Evolutionary conservation across 2,113 vertebrate species (phyloP).

Genomic region (Ursus arctos): DNA sequence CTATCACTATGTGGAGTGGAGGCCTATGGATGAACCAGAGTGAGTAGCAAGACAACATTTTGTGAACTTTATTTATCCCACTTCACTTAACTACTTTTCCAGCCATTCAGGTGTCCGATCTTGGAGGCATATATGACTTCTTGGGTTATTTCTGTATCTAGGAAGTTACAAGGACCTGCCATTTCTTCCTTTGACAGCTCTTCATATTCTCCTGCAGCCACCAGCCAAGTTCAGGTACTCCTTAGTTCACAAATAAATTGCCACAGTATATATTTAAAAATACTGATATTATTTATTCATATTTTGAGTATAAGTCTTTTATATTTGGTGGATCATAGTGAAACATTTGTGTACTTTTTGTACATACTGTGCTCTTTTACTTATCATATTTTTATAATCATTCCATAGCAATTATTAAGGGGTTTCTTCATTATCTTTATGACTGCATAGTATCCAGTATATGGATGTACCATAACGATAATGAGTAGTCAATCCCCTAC

Average conservation of each 20-base stretch:
- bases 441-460: background rate
- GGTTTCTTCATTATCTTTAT: background rate
- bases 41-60: conserved; percentile 83
- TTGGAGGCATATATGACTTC: background rate
- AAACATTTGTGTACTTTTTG: background rate
- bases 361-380: background rate
- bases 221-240: background rate
- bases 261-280: background rate
- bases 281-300: background rate
- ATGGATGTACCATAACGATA: background rate
- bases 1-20: conserved; percentile 98
- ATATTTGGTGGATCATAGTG: background rate
- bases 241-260: background rate
- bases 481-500: background rate
- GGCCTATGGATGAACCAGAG: conserved; percentile 95
- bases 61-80: background rate
- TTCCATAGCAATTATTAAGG: background rate
- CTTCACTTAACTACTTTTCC: background rate
- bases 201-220: background rate
- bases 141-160: background rate
- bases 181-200: background rate
- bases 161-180: background rate
- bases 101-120: background rate
- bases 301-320: background rate
- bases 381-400: background rate